Evolutionary conservation across 2,888 invertebrate species (phyloP).

Genomic region (Pardosa pseudoannulata): DNA sequence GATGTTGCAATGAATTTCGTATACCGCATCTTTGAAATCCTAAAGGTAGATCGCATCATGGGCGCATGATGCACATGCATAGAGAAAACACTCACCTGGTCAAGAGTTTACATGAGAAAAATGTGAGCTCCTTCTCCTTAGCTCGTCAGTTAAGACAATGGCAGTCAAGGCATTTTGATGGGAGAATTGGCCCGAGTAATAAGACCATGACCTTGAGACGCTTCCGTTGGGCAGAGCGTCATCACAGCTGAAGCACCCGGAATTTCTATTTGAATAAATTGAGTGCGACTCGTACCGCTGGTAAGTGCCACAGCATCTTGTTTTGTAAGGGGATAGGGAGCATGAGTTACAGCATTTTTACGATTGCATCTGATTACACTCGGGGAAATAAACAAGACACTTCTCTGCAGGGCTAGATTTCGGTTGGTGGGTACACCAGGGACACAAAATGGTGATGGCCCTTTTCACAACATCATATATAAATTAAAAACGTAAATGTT

Average conservation of each 20-base stretch:
- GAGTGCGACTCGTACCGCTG: conserved; percentile 15
- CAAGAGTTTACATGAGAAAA: background rate
- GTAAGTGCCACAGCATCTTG: background rate
- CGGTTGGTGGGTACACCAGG: too few relatives aligned
- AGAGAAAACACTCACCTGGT: background rate
- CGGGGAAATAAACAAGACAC: too few relatives aligned
- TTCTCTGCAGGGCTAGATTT: too few relatives aligned
- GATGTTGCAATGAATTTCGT: too few relatives aligned
- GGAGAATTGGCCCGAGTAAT: conserved; percentile 33
- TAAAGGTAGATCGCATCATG: too few relatives aligned
- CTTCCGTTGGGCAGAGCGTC: conserved; percentile 41
- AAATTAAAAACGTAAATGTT: too few relatives aligned
- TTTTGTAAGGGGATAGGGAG: background rate
- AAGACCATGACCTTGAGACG: conserved; percentile 61
- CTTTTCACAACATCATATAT: too few relatives aligned
- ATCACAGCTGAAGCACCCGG: conserved; percentile 12
- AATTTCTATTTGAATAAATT: conserved; percentile 62
- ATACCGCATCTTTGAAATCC: too few relatives aligned
- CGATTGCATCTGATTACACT: too few relatives aligned
- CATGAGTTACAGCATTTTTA: too few relatives aligned
- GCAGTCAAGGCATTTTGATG: background rate
- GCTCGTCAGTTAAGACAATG: conserved; percentile 9
- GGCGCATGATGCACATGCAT: too few relatives aligned
- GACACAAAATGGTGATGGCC: too few relatives aligned
- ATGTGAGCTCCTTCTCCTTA: background rate